Evolutionary conservation across 2,113 vertebrate species (phyloP), one percentile per base, ranked within the genome.

Genomic region (Menidia beryllina): DNA sequence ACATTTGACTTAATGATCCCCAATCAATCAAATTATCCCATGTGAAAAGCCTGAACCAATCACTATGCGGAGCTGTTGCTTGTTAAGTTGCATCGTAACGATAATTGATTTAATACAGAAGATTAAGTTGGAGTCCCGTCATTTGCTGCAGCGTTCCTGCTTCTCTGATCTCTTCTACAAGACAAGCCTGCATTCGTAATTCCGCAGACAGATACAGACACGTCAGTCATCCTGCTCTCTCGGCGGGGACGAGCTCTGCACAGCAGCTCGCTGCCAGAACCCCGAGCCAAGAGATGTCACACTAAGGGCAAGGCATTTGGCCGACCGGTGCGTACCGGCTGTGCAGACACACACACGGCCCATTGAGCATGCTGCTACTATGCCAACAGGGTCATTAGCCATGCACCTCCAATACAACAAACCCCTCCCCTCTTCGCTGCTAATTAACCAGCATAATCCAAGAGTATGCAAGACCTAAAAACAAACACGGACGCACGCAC

Each of bases 311-410:
- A 87, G 78, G 84, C 79, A 88, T 85, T 89, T 90, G 87, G 88
- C 86, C 73, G 56, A 66, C 71, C 77, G 68, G 57, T 70, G 81
- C 56, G 62, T 56, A 73, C 84, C 64, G 72, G 80, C 84, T 85
- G 80, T 85, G 79, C 75, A 4, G 68, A 47, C 75, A 75, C 71
- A 88, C 83, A 86, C 87, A 92, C 79, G 62, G 85, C 79, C 89
- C 88, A 92, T 93, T 92, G 90, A 92, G 85, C 89, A 91, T 82
- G 81, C 79, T 38, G 90, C 89, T 90, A 82, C 91, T 91, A 93
- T 94, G 92, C 92, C 92, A 94, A 93, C 91, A 89, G 87, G 86
- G 86, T 91, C 88, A 91, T 91, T 91, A 90, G 75, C 82, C 88
- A 92, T 91, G 87, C 84, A 83, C 80, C 76, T 84, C 82, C 83